Evolutionary conservation across 2,797 vertebrate species (phyloP).

Genomic region (Numenius phaeopus): DNA sequence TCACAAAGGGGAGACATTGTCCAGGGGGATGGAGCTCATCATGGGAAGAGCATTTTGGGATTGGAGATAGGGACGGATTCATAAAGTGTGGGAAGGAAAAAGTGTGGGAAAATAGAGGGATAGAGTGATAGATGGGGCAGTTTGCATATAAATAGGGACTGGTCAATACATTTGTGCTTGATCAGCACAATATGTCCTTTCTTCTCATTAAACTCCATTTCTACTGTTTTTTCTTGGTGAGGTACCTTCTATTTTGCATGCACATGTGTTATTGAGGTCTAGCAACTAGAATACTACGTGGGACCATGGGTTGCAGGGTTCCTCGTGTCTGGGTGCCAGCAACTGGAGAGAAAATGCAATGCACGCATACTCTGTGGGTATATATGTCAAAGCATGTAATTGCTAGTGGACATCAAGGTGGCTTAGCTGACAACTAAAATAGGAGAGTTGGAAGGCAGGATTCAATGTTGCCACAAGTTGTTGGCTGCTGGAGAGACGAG

Average conservation of each 20-base stretch:
- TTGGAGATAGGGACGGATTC: not conserved
- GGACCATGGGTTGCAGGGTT: too few species aligned
- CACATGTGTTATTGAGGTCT: not conserved
- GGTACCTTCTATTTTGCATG: not conserved
- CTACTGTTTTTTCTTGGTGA: not conserved
- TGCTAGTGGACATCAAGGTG: accelerated
- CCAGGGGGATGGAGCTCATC: not conserved
- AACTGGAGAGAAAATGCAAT: not conserved
- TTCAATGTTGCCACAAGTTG: not conserved
- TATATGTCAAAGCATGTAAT: too few species aligned
- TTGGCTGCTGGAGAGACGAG: not conserved
- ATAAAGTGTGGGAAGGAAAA: not conserved
- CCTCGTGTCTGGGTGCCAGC: not conserved
- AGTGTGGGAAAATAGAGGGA: not conserved
- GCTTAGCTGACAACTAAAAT: not conserved
- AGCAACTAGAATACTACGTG: not conserved
- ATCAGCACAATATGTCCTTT: not conserved
- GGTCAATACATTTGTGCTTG: not conserved
- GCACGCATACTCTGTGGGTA: accelerated
- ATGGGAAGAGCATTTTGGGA: not conserved
- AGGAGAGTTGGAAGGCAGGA: not conserved
- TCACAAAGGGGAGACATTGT: not conserved
- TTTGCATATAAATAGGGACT: not conserved
- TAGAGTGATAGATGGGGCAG: not conserved
- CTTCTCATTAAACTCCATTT: not conserved